phyloP scores from a whole-genome alignment of 2,888 invertebrate species.

The Lamellibrachia columna region DNA sequence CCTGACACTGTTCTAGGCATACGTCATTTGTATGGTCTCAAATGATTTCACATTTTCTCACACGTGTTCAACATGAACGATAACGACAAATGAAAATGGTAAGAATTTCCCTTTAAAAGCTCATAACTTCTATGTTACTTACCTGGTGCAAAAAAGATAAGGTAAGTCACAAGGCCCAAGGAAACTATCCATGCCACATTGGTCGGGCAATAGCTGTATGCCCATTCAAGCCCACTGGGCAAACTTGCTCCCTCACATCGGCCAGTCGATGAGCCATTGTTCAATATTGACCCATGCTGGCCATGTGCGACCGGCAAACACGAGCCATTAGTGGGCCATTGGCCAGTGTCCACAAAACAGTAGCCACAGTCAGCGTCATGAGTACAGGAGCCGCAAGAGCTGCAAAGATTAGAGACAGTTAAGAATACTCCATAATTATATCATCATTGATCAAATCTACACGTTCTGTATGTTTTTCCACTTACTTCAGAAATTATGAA shows the following conservation, averaged over 20 bases:
- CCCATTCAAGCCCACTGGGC: constrained; percentile 53
- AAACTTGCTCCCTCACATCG: constrained; percentile 23
- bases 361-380: constrained; percentile 67
- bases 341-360: constrained; percentile 58
- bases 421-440: too few species aligned
- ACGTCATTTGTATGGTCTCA: too few species aligned
- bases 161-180: constrained; percentile 63
- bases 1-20: too few species aligned
- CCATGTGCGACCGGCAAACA: constrained; percentile 61
- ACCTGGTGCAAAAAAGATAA: constrained; percentile 67
- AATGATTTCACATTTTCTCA: too few species aligned
- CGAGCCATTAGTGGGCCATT: constrained; percentile 55
- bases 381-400: constrained; percentile 67
- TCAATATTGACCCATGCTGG: constrained; percentile 65
- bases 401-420: constrained; percentile 35
- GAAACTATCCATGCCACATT: constrained; percentile 63
- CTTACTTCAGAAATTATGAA: too few species aligned
- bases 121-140: constrained; percentile 14
- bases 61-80: too few species aligned
- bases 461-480: too few species aligned
- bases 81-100: too few species aligned
- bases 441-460: too few species aligned
- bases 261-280: constrained; percentile 24
- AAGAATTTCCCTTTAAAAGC: too few species aligned
- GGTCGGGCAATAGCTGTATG: constrained; percentile 66